Conservation (phyloP, 2,113 vertebrate genomes). For the Motacilla alba region DNA sequence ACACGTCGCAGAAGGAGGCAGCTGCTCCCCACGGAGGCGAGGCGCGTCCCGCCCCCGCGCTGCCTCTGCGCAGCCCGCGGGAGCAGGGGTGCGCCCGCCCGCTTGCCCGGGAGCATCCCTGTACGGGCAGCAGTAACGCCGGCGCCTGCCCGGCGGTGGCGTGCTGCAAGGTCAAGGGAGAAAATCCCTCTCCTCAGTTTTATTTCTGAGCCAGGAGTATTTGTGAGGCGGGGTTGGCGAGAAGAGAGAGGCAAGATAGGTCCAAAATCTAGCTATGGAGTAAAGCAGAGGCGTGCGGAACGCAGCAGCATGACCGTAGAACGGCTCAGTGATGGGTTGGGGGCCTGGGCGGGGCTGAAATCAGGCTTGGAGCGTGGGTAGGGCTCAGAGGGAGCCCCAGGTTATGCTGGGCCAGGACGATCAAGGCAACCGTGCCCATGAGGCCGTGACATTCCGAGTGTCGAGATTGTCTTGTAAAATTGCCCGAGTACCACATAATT, state of each 20-base stretch:
- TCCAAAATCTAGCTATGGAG: background rate
- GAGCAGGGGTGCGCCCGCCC: background rate
- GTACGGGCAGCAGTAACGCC: background rate
- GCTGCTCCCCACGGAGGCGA: background rate
- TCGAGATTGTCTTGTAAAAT: background rate
- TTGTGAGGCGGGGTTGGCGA: background rate
- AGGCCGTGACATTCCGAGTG: background rate
- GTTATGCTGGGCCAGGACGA: background rate
- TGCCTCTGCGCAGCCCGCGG: background rate
- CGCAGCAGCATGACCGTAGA: rapidly evolving
- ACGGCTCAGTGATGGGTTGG: too few species aligned
- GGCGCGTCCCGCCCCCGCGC: background rate
- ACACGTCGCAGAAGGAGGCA: background rate
- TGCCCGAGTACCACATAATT: background rate
- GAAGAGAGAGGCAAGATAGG: background rate
- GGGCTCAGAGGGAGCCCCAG: background rate
- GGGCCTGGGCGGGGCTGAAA: background rate
- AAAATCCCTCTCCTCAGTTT: background rate
- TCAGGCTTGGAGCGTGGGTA: too few species aligned
- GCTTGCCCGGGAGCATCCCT: background rate
- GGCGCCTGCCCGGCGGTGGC: background rate
- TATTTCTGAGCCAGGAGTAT: background rate
- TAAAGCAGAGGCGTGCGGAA: background rate
- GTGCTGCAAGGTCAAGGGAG: background rate
- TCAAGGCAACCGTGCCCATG: rapidly evolving